phyloP scores from a whole-genome alignment of 2,888 invertebrate genomes.

The Cantharis flavilabris region DNA sequence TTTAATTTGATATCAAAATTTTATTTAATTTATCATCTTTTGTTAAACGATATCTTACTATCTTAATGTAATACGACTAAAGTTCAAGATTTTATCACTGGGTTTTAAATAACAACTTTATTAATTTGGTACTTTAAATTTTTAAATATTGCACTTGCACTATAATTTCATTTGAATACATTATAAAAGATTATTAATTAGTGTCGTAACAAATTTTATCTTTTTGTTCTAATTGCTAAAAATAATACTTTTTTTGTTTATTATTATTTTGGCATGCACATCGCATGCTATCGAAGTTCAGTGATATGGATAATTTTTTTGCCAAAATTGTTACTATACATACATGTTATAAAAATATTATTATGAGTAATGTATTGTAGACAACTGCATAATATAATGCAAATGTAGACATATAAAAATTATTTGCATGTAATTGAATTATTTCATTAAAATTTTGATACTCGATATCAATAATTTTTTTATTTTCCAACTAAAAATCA shows the following conservation, averaged over 20 bases:
- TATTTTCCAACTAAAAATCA: no score
- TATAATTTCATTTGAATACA: background rate
- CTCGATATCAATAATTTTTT: no score
- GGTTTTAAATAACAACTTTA: background rate
- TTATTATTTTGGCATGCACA: background rate
- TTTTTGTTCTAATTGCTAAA: conserved; percentile 1
- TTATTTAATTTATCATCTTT: background rate
- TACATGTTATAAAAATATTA: background rate
- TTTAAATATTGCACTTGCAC: background rate
- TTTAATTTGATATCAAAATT: background rate
- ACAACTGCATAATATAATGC: background rate
- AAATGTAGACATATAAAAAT: no score
- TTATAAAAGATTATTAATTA: background rate
- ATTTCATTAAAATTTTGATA: no score
- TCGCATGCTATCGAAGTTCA: background rate
- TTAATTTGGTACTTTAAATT: background rate
- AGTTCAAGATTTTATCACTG: background rate
- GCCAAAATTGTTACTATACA: background rate
- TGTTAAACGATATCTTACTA: background rate
- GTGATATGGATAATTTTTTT: background rate
- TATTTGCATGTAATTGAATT: no score
- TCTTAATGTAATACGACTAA: background rate
- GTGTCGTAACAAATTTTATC: background rate
- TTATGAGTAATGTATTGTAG: background rate
- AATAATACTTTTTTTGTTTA: background rate